A percentile compares a stretch with the other conserved stretches of the same genome.
Conservation (phyloP, 2,113 vertebrate genomes). For the Stigmatopora argus region DNA sequence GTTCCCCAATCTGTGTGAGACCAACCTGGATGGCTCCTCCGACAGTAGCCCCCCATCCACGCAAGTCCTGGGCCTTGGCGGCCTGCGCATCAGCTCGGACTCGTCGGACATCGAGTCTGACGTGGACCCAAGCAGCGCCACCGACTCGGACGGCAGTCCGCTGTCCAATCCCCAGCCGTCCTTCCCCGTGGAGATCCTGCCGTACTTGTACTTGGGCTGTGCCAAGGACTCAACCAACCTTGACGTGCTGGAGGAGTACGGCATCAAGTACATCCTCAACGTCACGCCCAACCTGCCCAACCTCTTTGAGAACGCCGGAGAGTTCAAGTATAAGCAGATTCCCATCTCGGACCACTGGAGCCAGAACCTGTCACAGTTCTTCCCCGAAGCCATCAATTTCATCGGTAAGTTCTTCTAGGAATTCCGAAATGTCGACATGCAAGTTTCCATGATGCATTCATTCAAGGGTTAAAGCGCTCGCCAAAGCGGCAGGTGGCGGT, state of each 20-base stretch:
- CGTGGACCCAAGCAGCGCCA: conserved; percentile 88
- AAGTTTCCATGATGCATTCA: neutral
- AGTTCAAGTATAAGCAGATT: conserved; percentile 99
- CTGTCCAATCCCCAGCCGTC: conserved; percentile 88
- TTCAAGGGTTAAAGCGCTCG: neutral
- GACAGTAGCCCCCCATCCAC: conserved; percentile 79
- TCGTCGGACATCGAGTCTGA: conserved; percentile 96
- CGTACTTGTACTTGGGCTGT: conserved; percentile 91
- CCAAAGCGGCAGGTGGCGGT: conserved; percentile 57
- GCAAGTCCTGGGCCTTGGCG: conserved; percentile 87
- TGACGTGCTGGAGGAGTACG: conserved; percentile 95
- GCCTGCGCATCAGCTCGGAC: conserved; percentile 92
- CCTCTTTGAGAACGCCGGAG: conserved; percentile 94
- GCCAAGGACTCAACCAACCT: conserved; percentile 97
- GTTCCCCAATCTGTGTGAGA: conserved; percentile 84
- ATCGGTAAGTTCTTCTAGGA: conserved; percentile 78
- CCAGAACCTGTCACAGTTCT: conserved; percentile 98
- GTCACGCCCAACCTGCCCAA: conserved; percentile 98
- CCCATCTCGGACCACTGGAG: conserved; percentile 99
- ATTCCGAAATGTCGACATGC: neutral
- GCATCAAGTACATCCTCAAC: conserved; percentile 99
- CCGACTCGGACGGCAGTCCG: conserved; percentile 90
- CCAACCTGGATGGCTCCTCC: conserved; percentile 83
- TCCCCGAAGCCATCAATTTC: conserved; percentile 96
- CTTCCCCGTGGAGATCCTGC: conserved; percentile 93